Evolutionary conservation across 2,113 vertebrate species (phyloP), one percentile per base, ranked within the genome.

Genomic region (Aplodontia rufa): DNA sequence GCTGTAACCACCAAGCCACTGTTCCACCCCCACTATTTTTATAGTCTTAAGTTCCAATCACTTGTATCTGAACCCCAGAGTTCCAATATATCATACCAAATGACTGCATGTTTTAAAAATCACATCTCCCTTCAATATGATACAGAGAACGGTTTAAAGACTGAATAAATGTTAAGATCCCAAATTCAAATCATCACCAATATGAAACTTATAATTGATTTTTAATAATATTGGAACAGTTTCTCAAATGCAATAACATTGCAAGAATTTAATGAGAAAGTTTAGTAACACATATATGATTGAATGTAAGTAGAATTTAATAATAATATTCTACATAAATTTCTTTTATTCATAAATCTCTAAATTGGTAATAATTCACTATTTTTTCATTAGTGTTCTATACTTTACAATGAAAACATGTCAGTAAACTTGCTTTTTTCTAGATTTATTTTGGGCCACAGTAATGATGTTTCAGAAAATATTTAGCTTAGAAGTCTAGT

Each of bases 401-500:
- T 3, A 91, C 68, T 87, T 69, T 78, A 69, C 37, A 85, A 11
- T 95, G 35, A 86, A 91, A 82, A 64, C 89, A 87, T 16, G 91
- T 95, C 19, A 95, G 22, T 71, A 58, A 49, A 62, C 5, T 87
- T 92, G 28, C 5, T 87, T 76, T 92, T 92, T 53, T 69, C 62
- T 62, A 5, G 51, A 87, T 8, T 75, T 32, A 30, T 90, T 85
- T 42, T 91, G 74, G 74, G 17, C 5, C 37, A 53, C 11, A 5
- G 20, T 76, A 82, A 89, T 40, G 8, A 69, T 37, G 5, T 72
- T 87, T 30, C 28, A 55, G 35, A 87, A 85, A 32, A 64, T 51
- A 82, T 35, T 78, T 49, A 82, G 8, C 51, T 74, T 62, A 93
- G n/a, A 13, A 78, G 16, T 37, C 45, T 69, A 87, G 30, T 3